Evolutionary conservation across 2,797 vertebrate species (phyloP), one percentile per base, ranked within the genome.

Genomic region (Phaenicophaeus curvirostris): DNA sequence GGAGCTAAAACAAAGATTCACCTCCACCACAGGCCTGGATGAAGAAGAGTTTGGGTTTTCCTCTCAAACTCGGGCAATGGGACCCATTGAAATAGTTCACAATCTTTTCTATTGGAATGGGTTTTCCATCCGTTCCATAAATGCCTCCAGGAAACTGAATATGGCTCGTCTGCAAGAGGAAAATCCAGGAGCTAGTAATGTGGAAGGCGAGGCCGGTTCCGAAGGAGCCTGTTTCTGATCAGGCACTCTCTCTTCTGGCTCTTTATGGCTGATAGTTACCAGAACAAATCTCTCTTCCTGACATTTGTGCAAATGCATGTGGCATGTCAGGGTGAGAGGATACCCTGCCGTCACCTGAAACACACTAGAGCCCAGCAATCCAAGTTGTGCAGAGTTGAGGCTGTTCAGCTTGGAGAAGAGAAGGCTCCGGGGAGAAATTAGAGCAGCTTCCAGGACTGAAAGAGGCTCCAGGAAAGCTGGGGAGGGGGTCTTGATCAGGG

Each of bases 1-100:
- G 1, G 28, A 79, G 44, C 30, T 59, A 13, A 61, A 68, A 50
- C 48, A 51, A 71, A 67, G 16, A 71, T 96, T 96, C 97, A 99
- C 99, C 99, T 98, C 99, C 99, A 37, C 98, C 99, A 62, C 99
- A 99, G 77, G 99, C 99, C 97, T 99, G 99, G 97, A 99, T 99
- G 96, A 99, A 99, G 97, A 99, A 99, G 16, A 99, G 97, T 88
- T 99, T 99, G 63, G 99, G 99, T 95, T 99, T 99, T 94, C 99
- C 98, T 93, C 99, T 98, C 89, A 99, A 83, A 31, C 98, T 98
- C 0, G 98, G 98, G 96, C 99, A 99, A 78, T 98, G 58, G 74
- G 96, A 96, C 71, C 99, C 99, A 5, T 98, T 98, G 89, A 99
- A 98, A 96, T 97, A 98, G 95, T 97, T 98, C 91, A 99, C 99